A percentile compares a stretch with the other conserved stretches of the same genome.
phyloP scores from a whole-genome alignment of 2,113 vertebrate genomes.

The Narcine bancroftii region DNA sequence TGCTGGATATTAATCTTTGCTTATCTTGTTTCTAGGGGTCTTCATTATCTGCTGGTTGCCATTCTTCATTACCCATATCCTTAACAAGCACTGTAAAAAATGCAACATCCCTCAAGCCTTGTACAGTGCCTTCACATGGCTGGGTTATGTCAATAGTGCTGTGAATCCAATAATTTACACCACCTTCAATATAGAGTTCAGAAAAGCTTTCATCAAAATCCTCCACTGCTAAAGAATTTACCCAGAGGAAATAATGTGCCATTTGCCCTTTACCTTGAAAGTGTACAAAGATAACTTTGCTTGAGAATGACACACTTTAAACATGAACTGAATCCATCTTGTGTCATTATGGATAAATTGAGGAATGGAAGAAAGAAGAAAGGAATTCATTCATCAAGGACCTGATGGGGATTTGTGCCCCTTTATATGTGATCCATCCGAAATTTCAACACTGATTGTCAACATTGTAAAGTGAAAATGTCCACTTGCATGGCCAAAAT shows the following conservation, averaged over 20 bases:
- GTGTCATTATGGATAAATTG: not conserved
- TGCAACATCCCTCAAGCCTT: slow-evolving; percentile 81
- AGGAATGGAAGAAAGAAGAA: not conserved
- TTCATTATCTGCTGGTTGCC: slow-evolving; percentile 98
- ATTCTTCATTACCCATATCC: slow-evolving; percentile 96
- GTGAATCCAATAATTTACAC: slow-evolving; percentile 98
- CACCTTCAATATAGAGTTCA: slow-evolving; percentile 94
- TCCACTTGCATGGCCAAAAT: slow-evolving; percentile 19
- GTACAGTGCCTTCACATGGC: slow-evolving; percentile 95
- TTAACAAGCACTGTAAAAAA: slow-evolving; percentile 88
- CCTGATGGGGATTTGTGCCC: not conserved
- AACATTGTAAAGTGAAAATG: not conserved
- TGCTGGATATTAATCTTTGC: slow-evolving; percentile 37
- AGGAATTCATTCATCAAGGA: not conserved
- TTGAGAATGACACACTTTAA: not conserved
- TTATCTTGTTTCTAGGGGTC: slow-evolving; percentile 65
- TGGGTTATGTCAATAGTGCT: slow-evolving; percentile 95
- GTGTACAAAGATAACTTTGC: slow-evolving; percentile 11
- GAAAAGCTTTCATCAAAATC: slow-evolving; percentile 97
- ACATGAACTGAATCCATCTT: not conserved
- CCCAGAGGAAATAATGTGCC: not conserved
- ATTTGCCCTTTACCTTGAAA: not conserved
- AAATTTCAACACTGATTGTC: not conserved
- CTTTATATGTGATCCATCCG: not conserved
- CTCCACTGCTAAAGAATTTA: slow-evolving; percentile 75